Evolutionary conservation across 2,797 vertebrate species (phyloP), one percentile per base, ranked within the genome.

Genomic region (Lepilemur ruficaudatus): DNA sequence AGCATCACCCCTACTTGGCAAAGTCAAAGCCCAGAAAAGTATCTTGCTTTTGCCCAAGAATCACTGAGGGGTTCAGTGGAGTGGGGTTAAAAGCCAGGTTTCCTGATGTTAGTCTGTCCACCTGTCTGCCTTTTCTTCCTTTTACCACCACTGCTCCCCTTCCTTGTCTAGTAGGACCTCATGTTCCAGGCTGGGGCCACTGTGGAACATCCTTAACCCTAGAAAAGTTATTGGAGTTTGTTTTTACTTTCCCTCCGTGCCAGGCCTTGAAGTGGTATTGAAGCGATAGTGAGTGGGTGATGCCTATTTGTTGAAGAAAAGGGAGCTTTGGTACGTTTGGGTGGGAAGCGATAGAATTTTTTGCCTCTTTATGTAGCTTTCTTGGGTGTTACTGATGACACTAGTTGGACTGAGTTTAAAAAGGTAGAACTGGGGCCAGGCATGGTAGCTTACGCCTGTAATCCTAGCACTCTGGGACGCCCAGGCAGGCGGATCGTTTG

Each of bases 361-460:
- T 52, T 88, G 46, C 52, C 91, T n/a, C 75, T 81, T 88, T 84
- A 14, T 57, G 3, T 80, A 13, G 73, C 67, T 63, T 72, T 18
- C 25, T 86, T 94, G 83, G 55, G 10, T 86, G 57, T 97, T 89
- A 82, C 55, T 86, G 23, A 20, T 91, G 57, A 82, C 69, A 72
- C 59, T 81, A 78, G 48, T 52, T 48, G 79, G 46, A 65, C 43
- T 41, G 43, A 78, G 12, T 86, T 96, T 75, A 72, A 52, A 38
- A 78, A 41, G 55, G 4, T 85, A 79, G 84, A 61, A 63, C 59
- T 63, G 28, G 18, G 46, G 13, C 46, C 13, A 3, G 2, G 46
- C 3, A 11, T 13, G 46, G 46, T 48, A 11, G 46, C 46, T 48
- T 13, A 48, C 46, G 38, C 38, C 38, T 38, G 38, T 38, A 38